phyloP scores from a whole-genome alignment of 2,113 vertebrate species.

The Pelusios castaneus region DNA sequence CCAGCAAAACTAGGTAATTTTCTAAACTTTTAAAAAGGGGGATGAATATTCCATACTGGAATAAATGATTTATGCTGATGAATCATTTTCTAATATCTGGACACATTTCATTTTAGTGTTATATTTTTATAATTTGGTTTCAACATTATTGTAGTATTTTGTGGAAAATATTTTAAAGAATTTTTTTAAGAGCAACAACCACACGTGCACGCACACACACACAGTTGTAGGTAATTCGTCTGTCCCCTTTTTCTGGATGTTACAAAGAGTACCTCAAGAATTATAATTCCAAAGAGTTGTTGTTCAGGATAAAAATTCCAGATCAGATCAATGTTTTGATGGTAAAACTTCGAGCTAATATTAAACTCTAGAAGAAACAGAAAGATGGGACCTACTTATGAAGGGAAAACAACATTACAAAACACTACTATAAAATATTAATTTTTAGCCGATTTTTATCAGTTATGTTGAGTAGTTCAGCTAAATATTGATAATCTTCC shows the following conservation, averaged over 20 bases:
- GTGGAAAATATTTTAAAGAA: not conserved
- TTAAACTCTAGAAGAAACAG: not conserved
- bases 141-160: conserved; percentile 7
- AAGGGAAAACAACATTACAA: not conserved
- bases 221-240: not conserved
- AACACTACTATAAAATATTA: not conserved
- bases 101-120: not conserved
- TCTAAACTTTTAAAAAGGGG: not conserved
- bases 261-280: not conserved
- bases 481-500: not conserved
- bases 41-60: not conserved
- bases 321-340: not conserved
- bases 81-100: not conserved
- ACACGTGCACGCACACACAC: accelerated
- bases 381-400: not conserved
- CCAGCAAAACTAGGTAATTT: not conserved
- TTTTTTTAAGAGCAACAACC: not conserved
- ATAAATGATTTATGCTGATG: not conserved
- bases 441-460: not conserved
- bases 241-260: not conserved
- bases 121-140: not conserved
- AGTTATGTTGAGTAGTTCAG: not conserved
- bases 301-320: not conserved
- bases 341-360: not conserved
- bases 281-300: not conserved